Base-by-base conservation (phyloP, 2,888 invertebrate species). In the Phyllotreta striolata region DNA sequence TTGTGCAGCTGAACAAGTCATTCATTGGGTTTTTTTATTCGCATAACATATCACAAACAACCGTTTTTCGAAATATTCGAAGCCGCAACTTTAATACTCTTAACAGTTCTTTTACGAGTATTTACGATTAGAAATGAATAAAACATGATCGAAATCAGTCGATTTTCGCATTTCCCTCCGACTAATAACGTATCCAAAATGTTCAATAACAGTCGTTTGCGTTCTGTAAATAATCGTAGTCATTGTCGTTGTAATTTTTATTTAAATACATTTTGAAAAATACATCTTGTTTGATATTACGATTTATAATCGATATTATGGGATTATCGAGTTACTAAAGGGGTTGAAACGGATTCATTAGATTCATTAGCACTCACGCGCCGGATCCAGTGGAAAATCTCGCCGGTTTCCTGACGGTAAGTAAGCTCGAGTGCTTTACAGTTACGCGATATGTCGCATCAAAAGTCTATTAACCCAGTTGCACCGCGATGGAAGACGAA, bases 181-280 rank as follows among this genome's bases (percentile, higher is more conserved):
- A 63, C 35, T 62, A 62, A 59, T 55, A 24, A 24, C 24, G 24
- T 24, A 24, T 3, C 24, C 58, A 58, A 63, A 63, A 10, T 47
- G 55, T 39, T 63, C 40, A 63, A 51, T 44, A 61, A 40, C 37
- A 55, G 56, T 58, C 56, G 54, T 56, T 60, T 64, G 44, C 40
- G 55, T 66, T 64, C 24, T 66, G 65, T 68, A 66, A 55, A 68
- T 68, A 68, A 44, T 63, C 57, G 62, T 59, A 63, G 61, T 62
- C 44, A 46, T 66, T 13, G 55, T 67, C 61, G 59, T 67, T 70
- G 72, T 70, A 62, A 56, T 69, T 67, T 70, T 69, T 68, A 69
- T 71, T 70, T 59, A 64, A 56, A 63, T 70, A 70, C 68, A 71
- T 70, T 71, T 54, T 63, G 59, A 70, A 64, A 66, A 58, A 56